Evolutionary conservation across 2,113 vertebrate genomes (phyloP).

Genomic region (Myotis brandtii): DNA sequence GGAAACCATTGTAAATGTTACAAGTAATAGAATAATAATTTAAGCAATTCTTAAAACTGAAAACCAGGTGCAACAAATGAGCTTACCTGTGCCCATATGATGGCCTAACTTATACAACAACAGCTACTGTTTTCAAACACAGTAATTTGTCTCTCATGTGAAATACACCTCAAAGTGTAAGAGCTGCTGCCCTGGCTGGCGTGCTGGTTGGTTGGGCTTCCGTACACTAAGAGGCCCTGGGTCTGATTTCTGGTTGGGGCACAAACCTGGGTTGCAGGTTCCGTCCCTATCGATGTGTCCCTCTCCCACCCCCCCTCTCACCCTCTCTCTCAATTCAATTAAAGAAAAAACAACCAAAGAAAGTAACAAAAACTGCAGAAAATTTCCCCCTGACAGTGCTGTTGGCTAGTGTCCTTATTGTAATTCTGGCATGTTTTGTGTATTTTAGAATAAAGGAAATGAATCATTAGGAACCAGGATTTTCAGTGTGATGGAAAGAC

Average conservation of each 20-base stretch:
- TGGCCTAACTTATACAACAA: neutral
- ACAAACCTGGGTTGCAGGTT: neutral
- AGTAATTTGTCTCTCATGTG: neutral
- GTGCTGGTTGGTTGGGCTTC: neutral
- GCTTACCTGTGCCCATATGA: neutral
- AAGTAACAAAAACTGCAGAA: neutral
- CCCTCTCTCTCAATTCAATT: too few species aligned
- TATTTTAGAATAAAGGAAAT: neutral
- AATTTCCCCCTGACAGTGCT: neutral
- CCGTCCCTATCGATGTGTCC: neutral
- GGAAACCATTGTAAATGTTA: neutral
- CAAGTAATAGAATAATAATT: neutral
- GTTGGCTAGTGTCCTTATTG: neutral
- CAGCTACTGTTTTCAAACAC: neutral
- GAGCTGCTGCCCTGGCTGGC: neutral
- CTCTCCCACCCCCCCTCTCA: fast-evolving
- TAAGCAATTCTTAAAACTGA: neutral
- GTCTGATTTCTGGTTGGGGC: neutral
- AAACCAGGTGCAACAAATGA: neutral
- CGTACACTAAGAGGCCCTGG: too few species aligned
- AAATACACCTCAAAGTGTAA: neutral
- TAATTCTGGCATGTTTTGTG: neutral
- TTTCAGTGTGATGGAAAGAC: neutral
- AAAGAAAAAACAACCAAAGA: neutral
- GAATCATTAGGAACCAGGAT: neutral